Base-by-base conservation (phyloP, 2,888 invertebrate species). In the Urechis unicinctus region DNA sequence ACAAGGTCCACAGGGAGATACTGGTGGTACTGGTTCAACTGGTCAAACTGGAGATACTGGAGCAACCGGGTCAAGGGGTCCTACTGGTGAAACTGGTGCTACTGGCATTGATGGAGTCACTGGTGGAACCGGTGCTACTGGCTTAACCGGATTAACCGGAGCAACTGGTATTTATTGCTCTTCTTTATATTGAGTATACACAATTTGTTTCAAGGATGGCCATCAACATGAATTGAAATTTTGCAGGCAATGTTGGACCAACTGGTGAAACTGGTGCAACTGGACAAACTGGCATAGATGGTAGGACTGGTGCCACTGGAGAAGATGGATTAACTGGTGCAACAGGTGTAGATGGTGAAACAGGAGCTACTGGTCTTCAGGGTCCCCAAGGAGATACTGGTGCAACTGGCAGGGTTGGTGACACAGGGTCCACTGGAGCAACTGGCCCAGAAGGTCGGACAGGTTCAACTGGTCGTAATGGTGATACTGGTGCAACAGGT, bases 301-400 rank as follows among this genome's bases (percentile, higher is more conserved):
- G 89, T 3, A 3, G 21, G 4, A 21, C 44, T 24, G 57, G 57
- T 28, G 36, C 26, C n/a, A 21, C n/a, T n/a, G 57, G 57, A 9
- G 9, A n/a, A 24, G 24, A n/a, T n/a, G 57, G 57, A 17, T 25
- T n/a, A 36, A 24, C 45, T 6, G 56, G 56, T 13, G 28, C 31
- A 26, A 43, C 42, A 36, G 57, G 57, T 17, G 26, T 52, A 45
- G 25, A 21, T 22, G 58, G 58, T 25, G 29, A 29, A 25, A 43
- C 46, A 47, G 60, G 60, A 25, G 44, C 44, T 17, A 44, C 55
- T 31, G 60, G 60, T 17, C 26, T n/a, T 21, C 1, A 42, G 17
- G 57, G 57, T 31, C 22, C 26, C 1, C 26, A 22, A 1, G 57
- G 57, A 28, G 13, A 48, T 21, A 28, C 48, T 13, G 62, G 62